These are phyloP conservation scores for Xestia c-nigrum DNA, from an alignment of 2,888 invertebrate genomes.

Conservation along the genomic window DNA sequence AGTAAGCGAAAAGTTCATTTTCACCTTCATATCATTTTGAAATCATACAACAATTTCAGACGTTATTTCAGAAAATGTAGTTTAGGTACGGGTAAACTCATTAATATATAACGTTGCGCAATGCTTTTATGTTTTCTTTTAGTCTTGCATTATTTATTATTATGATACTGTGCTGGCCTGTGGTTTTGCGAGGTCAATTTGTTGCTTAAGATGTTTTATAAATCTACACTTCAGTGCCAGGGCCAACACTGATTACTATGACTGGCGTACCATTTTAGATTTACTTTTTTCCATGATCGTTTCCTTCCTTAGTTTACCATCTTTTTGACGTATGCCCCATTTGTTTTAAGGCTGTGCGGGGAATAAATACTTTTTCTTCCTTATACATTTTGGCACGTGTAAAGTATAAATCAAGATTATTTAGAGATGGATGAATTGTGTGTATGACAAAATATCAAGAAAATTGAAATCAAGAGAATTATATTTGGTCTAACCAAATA, in stretches of 20 bases:
- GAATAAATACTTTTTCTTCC: too few species aligned
- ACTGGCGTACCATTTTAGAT: not conserved
- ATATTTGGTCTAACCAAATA: too few species aligned
- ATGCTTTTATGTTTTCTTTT: constrained; percentile 7
- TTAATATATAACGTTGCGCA: constrained; percentile 21
- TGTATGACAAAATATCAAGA: too few species aligned
- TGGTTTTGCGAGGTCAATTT: not conserved
- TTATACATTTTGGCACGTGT: too few species aligned
- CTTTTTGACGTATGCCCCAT: too few species aligned
- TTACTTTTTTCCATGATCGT: not conserved
- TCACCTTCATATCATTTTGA: not conserved
- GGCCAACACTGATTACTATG: not conserved
- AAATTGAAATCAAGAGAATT: too few species aligned
- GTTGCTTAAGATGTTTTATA: not conserved
- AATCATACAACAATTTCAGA: constrained; percentile 7
- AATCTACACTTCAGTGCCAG: not conserved
- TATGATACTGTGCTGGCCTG: not conserved
- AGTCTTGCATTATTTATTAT: constrained; percentile 5
- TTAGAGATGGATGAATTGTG: too few species aligned
- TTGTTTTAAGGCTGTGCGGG: too few species aligned
- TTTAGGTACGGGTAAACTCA: constrained; percentile 11
- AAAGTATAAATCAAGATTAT: too few species aligned
- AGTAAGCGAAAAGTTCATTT: not conserved
- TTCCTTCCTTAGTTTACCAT: too few species aligned
- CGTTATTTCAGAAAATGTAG: constrained; percentile 14